A percentile compares a stretch with the other conserved stretches of the same genome.
Evolutionary conservation across 2,797 vertebrate genomes (phyloP).

Genomic region (Halcyon smyrnensis): DNA sequence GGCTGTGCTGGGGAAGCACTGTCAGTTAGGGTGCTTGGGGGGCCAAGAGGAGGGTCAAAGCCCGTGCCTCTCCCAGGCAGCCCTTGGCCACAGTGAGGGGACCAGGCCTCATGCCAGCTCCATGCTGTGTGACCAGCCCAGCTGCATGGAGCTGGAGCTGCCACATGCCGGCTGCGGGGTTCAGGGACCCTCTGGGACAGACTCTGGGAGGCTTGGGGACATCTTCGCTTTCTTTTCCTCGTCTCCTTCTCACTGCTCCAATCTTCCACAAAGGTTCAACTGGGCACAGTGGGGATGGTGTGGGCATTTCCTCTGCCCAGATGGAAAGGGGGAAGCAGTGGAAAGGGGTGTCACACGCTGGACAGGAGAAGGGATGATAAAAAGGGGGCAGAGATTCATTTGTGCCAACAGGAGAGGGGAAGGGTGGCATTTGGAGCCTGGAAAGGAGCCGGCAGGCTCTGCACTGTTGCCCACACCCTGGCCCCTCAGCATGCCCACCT

Average conservation of each 20-base stretch:
- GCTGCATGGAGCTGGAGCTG: accelerated
- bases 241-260: not conserved
- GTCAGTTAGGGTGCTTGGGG: accelerated
- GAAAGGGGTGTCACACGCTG: not conserved
- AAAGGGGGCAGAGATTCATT: not conserved
- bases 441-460: not conserved
- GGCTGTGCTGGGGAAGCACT: not conserved
- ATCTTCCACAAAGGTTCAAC: not conserved
- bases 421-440: not conserved
- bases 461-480: accelerated
- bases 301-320: not conserved
- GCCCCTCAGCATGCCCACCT: not conserved
- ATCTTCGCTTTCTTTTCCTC: not conserved
- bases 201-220: not conserved
- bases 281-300: accelerated
- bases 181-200: accelerated
- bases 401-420: not conserved
- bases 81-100: accelerated
- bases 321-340: not conserved
- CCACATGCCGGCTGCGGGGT: accelerated
- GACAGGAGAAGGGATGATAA: not conserved
- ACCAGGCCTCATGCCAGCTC: accelerated
- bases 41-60: accelerated
- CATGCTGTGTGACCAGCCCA: accelerated
- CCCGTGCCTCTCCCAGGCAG: not conserved